phyloP scores from a whole-genome alignment of 2,888 invertebrate genomes.

The Apodemia duryi region DNA sequence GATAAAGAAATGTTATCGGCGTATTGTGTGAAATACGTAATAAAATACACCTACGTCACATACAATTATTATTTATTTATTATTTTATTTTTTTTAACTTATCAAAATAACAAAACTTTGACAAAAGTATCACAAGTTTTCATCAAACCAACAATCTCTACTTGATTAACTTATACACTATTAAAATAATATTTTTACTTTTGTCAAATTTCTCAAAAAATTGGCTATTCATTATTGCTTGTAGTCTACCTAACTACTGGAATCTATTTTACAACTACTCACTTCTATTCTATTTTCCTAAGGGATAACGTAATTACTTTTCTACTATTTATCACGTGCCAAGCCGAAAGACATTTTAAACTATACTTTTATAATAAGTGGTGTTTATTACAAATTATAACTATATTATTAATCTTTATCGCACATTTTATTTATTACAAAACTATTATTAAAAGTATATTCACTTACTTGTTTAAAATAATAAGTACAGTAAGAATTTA shows the following conservation, averaged over 20 bases:
- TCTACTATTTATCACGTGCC: conserved; percentile 1
- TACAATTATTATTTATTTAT: too few species aligned
- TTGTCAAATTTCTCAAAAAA: conserved; percentile 53
- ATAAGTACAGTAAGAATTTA: too few species aligned
- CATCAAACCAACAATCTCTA: conserved; percentile 30
- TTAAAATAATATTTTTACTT: conserved; percentile 24
- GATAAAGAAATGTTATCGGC: too few species aligned
- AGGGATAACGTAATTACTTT: neutral
- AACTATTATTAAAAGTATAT: too few species aligned
- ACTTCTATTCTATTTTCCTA: conserved; percentile 16
- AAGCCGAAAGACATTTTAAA: conserved; percentile 5
- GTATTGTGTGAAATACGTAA: too few species aligned
- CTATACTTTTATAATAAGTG: neutral
- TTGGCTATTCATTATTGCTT: conserved; percentile 68
- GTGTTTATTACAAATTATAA: conserved; percentile 5
- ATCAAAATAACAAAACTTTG: conserved; percentile 53
- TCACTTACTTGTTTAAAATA: too few species aligned
- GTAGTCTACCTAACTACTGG: conserved; percentile 60
- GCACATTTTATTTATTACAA: conserved; percentile 13
- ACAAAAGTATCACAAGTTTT: conserved; percentile 49
- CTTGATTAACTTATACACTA: conserved; percentile 8
- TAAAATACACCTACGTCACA: too few species aligned
- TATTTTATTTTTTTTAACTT: conserved; percentile 29
- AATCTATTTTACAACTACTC: conserved; percentile 17
- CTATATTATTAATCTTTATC: neutral